Percentiles rank a stretch among this genome's conserved stretches.
These are phyloP conservation scores for Onthophagus sagittarius DNA, from an alignment of 2,888 invertebrate genomes.

Conservation along the genomic window DNA sequence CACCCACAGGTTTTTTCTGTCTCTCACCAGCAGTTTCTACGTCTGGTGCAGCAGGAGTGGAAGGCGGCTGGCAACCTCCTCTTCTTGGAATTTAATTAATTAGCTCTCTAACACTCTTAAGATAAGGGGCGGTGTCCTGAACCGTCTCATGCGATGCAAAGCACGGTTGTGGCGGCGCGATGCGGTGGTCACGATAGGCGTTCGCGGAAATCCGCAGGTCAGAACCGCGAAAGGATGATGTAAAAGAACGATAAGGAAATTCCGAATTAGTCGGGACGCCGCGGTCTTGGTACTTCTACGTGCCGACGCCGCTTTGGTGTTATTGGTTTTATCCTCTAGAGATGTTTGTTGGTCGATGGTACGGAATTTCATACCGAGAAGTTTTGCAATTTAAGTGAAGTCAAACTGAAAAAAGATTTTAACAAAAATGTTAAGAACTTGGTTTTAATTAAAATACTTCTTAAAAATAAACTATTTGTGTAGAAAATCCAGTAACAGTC, in stretches of 20 bases:
- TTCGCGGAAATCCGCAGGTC: constrained; percentile 2
- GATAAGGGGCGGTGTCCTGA: constrained; percentile 18
- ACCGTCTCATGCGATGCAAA: not conserved
- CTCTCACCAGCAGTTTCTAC: not conserved
- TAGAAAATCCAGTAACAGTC: not conserved
- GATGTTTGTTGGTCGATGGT: not conserved
- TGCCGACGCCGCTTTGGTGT: not conserved
- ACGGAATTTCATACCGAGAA: not conserved
- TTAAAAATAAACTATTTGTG: too few species aligned
- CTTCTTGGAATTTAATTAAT: constrained; percentile 45
- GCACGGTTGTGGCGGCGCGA: not conserved
- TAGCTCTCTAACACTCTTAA: constrained; percentile 40
- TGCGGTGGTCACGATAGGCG: not conserved
- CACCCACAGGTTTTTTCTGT: constrained; percentile 9
- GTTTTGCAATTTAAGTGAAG: too few species aligned
- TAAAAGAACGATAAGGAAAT: not conserved
- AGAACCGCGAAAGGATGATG: not conserved
- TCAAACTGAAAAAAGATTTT: not conserved
- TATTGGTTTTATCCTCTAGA: not conserved
- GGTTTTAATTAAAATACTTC: too few species aligned
- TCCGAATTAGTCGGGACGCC: not conserved
- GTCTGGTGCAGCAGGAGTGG: not conserved
- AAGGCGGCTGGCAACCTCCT: constrained; percentile 15
- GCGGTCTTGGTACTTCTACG: not conserved
- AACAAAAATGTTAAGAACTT: not conserved